Evolutionary conservation across 2,797 vertebrate genomes (phyloP), one percentile per base, ranked within the genome.

Genomic region (Dermochelys coriacea): DNA sequence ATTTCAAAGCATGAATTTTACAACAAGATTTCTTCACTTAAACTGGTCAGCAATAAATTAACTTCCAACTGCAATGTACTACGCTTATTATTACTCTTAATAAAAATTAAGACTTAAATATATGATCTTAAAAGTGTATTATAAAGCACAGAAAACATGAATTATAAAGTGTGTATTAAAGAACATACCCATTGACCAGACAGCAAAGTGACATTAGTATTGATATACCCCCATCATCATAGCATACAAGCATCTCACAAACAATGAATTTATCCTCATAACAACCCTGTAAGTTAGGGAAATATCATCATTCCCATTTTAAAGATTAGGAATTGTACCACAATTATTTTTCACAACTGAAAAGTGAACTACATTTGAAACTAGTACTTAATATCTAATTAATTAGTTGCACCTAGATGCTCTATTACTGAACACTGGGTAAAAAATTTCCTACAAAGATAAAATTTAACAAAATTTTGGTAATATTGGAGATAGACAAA

Each of bases 41-140:
- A 97, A 97, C 97, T 96, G 84, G 93, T 89, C 91, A 81, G 96
- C 94, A 95, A 94, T 94, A 96, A 95, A 97, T 96, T 94, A 88
- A 93, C 84, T 96, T 97, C 93, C 85, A 96, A 88, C 19, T 81
- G 80, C 93, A 89, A 95, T 96, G 95, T 87, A 95, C 92, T 91
- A 91, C 94, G 89, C 86, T 94, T 96, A 95, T 94, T 94, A 96
- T 95, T 88, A 88, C 81, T 74, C 80, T 79, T 49, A 92, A 88
- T 50, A 93, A 87, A 94, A 94, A 91, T 29, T 23, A 97, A 89
- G 25, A 81, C 85, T 80, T 88, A 92, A 93, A 21, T 47, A 88
- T 91, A 78, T 84, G 37, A 87, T 57, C 89, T 15, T 89, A 64
- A 34, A 79, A 93, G 88, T 29, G 79, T n/a, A 85, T 2, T 68